Evolutionary conservation across 37 sponge, comb jelly and placozoan species (phyloP), one percentile per base, ranked within the genome.

Genomic region (Agelas oroides): DNA sequence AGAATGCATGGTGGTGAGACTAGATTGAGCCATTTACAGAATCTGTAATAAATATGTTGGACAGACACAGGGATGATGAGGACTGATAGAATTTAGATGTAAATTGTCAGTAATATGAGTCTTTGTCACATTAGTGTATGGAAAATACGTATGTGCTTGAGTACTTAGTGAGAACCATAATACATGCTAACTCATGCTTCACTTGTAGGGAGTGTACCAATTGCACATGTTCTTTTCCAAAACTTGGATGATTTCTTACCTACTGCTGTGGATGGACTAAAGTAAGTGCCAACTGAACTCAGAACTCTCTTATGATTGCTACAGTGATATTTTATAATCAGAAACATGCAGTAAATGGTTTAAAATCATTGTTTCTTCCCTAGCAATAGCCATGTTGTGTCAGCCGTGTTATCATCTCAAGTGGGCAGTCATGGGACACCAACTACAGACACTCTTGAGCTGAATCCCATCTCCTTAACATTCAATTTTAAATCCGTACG

Each of bases 391-490:
- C 41, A 60, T 6, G 73, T 71, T 24, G 90, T 71, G 0, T 84
- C 90, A 0, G 70, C 84, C 59, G 69, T 89, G 24, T n/a, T 89
- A 34, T 89, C 90, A 11, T 35, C 85, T 40, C 90, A 89, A 64
- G 71, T 71, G 0, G 55, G 56, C 13, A 17, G 23, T 2, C 40
- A 74, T 18, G 79, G 78, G 55, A 13, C 31, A 12, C 1, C 28
- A 5, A 0, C 27, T 0, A 46, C 53, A 25, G 56, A 46, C 20
- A 46, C 16, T 59, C 46, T 32, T 6, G 62, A 79, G 16, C 39
- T n/a, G 14, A 25, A 3, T 14, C 62, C 62, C 62, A 61, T 61
- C 62, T 27, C 27, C 62, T 13, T 61, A 5, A 61, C n/a, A 23
- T 61, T 61, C 62, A 27, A 23, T 61, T 61, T 61, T 12, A 27